Evolutionary conservation across 2,113 vertebrate species (phyloP).

Genomic region (Pygoscelis antarcticus): DNA sequence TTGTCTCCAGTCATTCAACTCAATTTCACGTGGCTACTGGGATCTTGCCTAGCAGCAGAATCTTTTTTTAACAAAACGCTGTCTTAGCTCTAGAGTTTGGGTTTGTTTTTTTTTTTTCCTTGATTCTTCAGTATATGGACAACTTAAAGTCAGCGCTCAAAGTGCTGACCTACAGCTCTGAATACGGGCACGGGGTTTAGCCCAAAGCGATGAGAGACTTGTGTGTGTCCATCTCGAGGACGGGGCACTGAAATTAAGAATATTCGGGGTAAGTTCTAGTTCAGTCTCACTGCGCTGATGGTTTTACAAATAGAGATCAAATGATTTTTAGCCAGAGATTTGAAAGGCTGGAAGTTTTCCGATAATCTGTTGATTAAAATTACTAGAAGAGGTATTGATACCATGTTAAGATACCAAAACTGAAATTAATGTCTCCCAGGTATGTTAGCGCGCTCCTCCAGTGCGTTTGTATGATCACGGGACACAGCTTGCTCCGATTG

Average conservation of each 20-base stretch:
- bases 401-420: background rate
- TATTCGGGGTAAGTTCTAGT: background rate
- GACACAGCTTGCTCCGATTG: background rate
- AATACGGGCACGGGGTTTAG: background rate
- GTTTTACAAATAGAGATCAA: background rate
- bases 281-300: background rate
- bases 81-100: background rate
- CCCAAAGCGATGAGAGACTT: background rate
- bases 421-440: background rate
- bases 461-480: too few relatives aligned
- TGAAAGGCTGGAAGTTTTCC: background rate
- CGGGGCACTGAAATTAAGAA: background rate
- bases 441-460: rapidly evolving
- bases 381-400: background rate
- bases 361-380: background rate
- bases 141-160: background rate
- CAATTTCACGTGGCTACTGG: rapidly evolving
- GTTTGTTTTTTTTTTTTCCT: background rate
- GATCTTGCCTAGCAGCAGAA: background rate
- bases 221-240: rapidly evolving
- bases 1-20: background rate
- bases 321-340: background rate
- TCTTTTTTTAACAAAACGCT: background rate
- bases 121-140: background rate
- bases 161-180: background rate